Conservation (phyloP, 2,888 invertebrate genomes). For the Heteropelma amictum region DNA sequence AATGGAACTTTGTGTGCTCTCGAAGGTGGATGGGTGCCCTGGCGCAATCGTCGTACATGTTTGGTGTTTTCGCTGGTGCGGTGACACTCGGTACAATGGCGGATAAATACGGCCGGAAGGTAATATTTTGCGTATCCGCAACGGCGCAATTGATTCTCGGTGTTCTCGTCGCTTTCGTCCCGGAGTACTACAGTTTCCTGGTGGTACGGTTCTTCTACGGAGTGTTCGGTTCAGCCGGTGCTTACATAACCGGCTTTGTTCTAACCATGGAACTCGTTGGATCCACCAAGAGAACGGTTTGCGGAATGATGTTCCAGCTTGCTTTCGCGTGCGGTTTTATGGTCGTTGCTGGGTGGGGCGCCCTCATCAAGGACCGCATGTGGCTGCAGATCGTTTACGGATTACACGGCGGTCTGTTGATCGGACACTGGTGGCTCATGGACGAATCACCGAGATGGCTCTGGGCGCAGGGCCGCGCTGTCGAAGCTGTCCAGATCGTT, state of each 20-base stretch:
- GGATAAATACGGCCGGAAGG: constrained; percentile 89
- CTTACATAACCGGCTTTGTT: constrained; percentile 82
- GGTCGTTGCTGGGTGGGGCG: constrained; percentile 91
- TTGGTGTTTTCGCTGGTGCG: constrained; percentile 90
- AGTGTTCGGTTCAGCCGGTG: constrained; percentile 91
- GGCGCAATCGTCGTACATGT: constrained; percentile 89
- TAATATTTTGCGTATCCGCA: constrained; percentile 88
- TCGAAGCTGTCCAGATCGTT: constrained; percentile 87
- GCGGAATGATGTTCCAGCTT: constrained; percentile 89
- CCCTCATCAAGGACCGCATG: constrained; percentile 85
- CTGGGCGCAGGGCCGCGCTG: constrained; percentile 88
- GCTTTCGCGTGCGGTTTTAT: constrained; percentile 90
- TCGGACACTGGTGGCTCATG: constrained; percentile 92
- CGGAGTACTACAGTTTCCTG: constrained; percentile 87
- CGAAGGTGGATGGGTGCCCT: constrained; percentile 89
- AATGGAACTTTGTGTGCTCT: constrained; percentile 91
- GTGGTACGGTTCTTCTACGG: constrained; percentile 85
- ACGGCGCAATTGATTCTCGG: constrained; percentile 85
- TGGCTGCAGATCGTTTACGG: constrained; percentile 89
- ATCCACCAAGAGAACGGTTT: constrained; percentile 86
- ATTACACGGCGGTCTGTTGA: constrained; percentile 84
- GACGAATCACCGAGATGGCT: constrained; percentile 94
- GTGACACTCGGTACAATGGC: constrained; percentile 88
- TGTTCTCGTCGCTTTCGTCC: constrained; percentile 85
- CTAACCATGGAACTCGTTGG: constrained; percentile 91